Conservation (phyloP, 2,888 invertebrate genomes). For the Chrysodeixis includens region DNA sequence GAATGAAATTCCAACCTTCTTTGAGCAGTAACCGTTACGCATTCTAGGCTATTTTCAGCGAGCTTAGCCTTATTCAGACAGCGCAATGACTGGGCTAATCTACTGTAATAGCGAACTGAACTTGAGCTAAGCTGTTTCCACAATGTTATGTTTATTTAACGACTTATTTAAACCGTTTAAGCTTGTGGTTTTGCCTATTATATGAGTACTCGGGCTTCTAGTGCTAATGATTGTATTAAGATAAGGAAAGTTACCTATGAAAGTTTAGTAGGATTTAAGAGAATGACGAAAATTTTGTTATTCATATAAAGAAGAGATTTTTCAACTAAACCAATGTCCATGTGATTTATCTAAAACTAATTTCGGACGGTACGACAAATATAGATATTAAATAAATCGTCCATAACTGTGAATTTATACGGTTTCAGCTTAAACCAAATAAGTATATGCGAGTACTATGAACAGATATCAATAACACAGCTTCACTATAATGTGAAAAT, state of each 20-base stretch:
- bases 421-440: too few species aligned
- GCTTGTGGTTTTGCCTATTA: neutral
- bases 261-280: neutral
- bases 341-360: too few species aligned
- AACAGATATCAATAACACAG: too few species aligned
- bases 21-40: neutral
- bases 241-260: too few species aligned
- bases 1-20: constrained; percentile 2
- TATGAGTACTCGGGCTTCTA: neutral
- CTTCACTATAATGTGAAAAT: neutral
- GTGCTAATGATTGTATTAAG: neutral
- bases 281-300: neutral
- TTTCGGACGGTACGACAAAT: too few species aligned
- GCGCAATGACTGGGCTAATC: constrained; percentile 17
- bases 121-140: constrained; percentile 12
- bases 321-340: too few species aligned
- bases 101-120: constrained; percentile 13
- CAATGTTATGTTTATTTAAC: constrained; percentile 21
- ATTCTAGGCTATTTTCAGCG: constrained; percentile 9
- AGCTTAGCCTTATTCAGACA: constrained; percentile 6
- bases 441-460: too few species aligned
- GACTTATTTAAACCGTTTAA: constrained; percentile 5
- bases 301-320: too few species aligned
- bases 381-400: too few species aligned
- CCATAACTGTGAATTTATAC: too few species aligned